Evolutionary conservation across 2,797 vertebrate species (phyloP).

Genomic region (Acanthurus tractus): DNA sequence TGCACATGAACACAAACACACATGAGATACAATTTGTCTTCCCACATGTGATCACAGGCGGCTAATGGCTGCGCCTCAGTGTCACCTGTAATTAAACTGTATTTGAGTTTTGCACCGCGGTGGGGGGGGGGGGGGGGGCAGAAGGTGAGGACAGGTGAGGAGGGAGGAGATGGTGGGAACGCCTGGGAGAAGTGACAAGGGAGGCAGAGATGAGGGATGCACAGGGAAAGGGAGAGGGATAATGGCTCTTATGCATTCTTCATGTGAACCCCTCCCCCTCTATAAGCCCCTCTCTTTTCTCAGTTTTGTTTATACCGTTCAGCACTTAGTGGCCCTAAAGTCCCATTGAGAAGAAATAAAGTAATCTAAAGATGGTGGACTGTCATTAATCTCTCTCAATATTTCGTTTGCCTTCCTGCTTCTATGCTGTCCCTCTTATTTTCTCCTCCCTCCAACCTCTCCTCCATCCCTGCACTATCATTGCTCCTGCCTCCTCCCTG

Average conservation of each 20-base stretch:
- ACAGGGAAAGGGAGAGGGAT: slow-evolving; percentile 35
- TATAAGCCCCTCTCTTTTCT: slow-evolving; percentile 29
- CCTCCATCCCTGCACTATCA: neutral
- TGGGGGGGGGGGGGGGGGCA: too few species aligned
- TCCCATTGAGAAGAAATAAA: slow-evolving; percentile 51
- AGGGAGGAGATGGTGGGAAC: slow-evolving; percentile 28
- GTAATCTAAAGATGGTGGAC: slow-evolving; percentile 37
- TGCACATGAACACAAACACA: slow-evolving; percentile 55
- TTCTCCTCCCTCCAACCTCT: slow-evolving; percentile 1
- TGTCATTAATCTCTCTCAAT: slow-evolving; percentile 44
- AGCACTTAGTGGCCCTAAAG: slow-evolving; percentile 34
- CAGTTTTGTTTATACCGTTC: slow-evolving; percentile 9
- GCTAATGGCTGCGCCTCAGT: slow-evolving; percentile 39
- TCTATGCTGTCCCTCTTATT: slow-evolving; percentile 15
- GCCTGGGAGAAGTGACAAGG: slow-evolving; percentile 22
- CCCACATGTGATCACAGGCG: slow-evolving; percentile 39
- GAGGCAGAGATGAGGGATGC: slow-evolving; percentile 26
- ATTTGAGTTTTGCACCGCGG: slow-evolving; percentile 57
- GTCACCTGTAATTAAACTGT: slow-evolving; percentile 74
- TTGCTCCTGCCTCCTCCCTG: neutral
- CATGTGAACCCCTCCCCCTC: slow-evolving; percentile 38
- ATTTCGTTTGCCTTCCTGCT: slow-evolving; percentile 18
- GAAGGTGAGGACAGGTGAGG: slow-evolving; percentile 31
- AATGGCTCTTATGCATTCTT: slow-evolving; percentile 57
- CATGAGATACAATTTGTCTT: slow-evolving; percentile 41